Percentiles rank a stretch among this genome's conserved stretches.
Evolutionary conservation across 2,888 invertebrate species (phyloP).

Genomic region (Eubasilissa splendida): DNA sequence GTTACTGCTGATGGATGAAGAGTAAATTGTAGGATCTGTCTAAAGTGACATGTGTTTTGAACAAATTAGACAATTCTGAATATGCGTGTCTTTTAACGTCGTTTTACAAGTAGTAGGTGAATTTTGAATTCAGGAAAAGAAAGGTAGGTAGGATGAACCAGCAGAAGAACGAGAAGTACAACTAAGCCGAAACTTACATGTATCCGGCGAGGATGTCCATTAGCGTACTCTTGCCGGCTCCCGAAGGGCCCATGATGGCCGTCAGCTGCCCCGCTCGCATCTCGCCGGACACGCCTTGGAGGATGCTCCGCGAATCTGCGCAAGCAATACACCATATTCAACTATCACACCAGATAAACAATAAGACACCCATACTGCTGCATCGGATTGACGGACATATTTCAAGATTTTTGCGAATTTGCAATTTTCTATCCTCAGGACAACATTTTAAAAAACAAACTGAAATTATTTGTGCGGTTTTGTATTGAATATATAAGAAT

Average conservation of each 20-base stretch:
- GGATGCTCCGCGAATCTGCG: conserved; percentile 75
- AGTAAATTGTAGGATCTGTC: too few species aligned
- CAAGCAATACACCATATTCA: conserved; percentile 54
- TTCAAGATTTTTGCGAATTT: not conserved
- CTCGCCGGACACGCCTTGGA: conserved; percentile 76
- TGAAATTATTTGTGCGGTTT: too few species aligned
- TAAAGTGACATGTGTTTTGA: too few species aligned
- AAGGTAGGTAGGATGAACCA: too few species aligned
- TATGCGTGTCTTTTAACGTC: too few species aligned
- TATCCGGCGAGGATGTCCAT: conserved; percentile 93
- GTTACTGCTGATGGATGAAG: too few species aligned
- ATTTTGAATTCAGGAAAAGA: too few species aligned
- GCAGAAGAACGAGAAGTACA: conserved; percentile 58
- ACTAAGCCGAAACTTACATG: conserved; percentile 75
- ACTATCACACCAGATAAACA: not conserved
- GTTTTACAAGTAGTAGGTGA: too few species aligned
- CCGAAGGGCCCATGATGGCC: conserved; percentile 92
- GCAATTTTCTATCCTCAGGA: too few species aligned
- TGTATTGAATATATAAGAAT: too few species aligned
- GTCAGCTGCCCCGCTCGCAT: conserved; percentile 84
- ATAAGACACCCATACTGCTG: not conserved
- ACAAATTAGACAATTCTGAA: too few species aligned
- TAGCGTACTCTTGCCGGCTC: conserved; percentile 90
- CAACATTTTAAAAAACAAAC: too few species aligned
- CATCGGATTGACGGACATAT: not conserved